Percentiles rank a stretch among this genome's conserved stretches.
phyloP scores from a whole-genome alignment of 1,140 invertebrate species.

The Helicoverpa armigera region DNA sequence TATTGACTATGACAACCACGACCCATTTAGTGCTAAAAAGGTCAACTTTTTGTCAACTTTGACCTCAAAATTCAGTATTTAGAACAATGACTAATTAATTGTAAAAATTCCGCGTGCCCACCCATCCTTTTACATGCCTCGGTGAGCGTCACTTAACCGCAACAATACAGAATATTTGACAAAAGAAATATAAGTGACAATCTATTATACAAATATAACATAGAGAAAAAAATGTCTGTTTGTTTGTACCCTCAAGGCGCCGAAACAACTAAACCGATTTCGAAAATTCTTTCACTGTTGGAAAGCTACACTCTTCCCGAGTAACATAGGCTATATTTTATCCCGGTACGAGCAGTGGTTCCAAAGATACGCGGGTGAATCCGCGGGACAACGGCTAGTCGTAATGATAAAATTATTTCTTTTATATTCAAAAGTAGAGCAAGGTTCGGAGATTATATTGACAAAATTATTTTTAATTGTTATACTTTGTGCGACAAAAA shows the following conservation, averaged over 20 bases:
- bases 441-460: neutral
- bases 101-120: neutral
- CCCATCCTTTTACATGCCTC: constrained; percentile 25
- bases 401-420: too few relatives aligned
- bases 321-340: too few relatives aligned
- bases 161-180: neutral
- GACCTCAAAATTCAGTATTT: constrained; percentile 7
- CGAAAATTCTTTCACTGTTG: too few relatives aligned
- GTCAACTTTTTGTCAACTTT: neutral
- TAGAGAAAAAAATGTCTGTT: too few relatives aligned
- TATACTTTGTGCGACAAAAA: neutral
- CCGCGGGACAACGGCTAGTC: too few relatives aligned
- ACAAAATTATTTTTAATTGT: constrained; percentile 3
- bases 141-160: constrained; percentile 11
- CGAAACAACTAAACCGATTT: too few relatives aligned
- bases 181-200: neutral
- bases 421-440: neutral
- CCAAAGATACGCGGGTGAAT: too few relatives aligned
- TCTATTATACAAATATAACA: too few relatives aligned
- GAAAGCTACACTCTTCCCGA: too few relatives aligned
- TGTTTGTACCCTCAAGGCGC: too few relatives aligned
- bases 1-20: neutral
- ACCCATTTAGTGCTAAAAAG: neutral
- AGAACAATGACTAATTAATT: constrained; percentile 25
- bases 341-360: too few relatives aligned